Evolutionary conservation across 2,797 vertebrate species (phyloP), one percentile per base, ranked within the genome.

Genomic region (Scomberomorus guttatus): DNA sequence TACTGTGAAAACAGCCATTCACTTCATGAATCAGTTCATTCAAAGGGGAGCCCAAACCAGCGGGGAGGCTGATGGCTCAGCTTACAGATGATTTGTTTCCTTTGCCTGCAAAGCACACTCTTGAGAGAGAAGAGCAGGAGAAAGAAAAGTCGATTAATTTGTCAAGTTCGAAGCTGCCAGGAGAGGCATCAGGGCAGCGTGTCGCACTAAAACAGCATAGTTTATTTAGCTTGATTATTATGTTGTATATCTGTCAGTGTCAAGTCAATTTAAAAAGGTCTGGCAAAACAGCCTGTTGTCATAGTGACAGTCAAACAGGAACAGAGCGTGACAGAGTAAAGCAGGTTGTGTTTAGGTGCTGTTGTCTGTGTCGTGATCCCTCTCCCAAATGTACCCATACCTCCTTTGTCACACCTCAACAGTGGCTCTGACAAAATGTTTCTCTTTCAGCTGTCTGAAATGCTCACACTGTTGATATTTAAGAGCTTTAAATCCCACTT

Each of bases 261-360:
- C 14, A 80, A 79, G 81, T 87, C 27, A 77, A 83, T 83, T 71
- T 75, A 65, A 82, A 65, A 82, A 72, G 80, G 72, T 81, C 80
- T 82, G 58, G 60, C 75, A 46, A 73, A 86, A 81, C 82, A 83
- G 70, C 34, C 51, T 50, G 90, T 93, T 88, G 91, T 89, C 89
- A 91, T 92, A 77, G 91, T 60, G 72, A 93, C 88, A 54, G 59
- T 65, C 59, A 55, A 73, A 81, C 65, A 44, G 75, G 86, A 85
- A 72, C 83, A 83, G 79, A 83, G 82, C 42, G 70, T 83, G 85
- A 88, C 83, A 20, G 62, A 78, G 57, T 59, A 22, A 66, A 55
- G 48, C 24, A 42, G 77, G 70, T 72, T 80, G 72, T 85, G 72
- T 85, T 89, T 87, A 87, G 80, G 72, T 27, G 81, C 64, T 80